phyloP scores from a whole-genome alignment of 2,888 invertebrate species.

The Thalpophila matura region DNA sequence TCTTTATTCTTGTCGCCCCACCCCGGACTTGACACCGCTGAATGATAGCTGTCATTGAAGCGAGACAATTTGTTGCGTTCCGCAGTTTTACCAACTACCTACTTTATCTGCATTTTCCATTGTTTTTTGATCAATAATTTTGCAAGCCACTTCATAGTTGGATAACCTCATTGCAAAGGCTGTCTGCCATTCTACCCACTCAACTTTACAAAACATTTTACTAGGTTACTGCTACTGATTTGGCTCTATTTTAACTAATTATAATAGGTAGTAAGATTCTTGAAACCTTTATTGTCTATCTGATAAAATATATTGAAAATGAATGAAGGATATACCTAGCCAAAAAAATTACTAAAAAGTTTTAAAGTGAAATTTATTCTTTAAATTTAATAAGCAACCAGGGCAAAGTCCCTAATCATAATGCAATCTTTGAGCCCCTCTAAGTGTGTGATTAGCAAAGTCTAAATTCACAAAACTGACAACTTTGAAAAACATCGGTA shows the following conservation, averaged over 20 bases:
- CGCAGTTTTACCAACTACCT: constrained; percentile 68
- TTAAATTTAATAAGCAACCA: no score
- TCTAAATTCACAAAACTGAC: no score
- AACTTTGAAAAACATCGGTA: no score
- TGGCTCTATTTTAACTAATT: constrained; percentile 7
- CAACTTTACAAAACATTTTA: constrained; percentile 24
- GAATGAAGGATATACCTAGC: no score
- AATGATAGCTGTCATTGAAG: constrained; percentile 83
- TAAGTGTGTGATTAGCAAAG: no score
- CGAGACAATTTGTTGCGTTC: constrained; percentile 82
- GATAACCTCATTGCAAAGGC: constrained; percentile 57
- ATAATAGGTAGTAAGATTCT: neutral
- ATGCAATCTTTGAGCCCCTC: no score
- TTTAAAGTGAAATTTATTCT: no score
- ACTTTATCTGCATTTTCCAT: constrained; percentile 58
- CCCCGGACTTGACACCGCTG: constrained; percentile 81
- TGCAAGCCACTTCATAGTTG: constrained; percentile 55
- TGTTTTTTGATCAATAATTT: constrained; percentile 59
- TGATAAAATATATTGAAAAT: neutral
- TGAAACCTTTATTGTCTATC: neutral
- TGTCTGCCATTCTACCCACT: constrained; percentile 54
- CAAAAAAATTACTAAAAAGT: neutral
- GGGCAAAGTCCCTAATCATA: no score
- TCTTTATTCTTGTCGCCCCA: constrained; percentile 83
- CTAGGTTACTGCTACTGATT: neutral